Percentiles rank a stretch among this genome's conserved stretches.
Conservation (phyloP, 2,888 invertebrate species). For the Leucoma salicis region DNA sequence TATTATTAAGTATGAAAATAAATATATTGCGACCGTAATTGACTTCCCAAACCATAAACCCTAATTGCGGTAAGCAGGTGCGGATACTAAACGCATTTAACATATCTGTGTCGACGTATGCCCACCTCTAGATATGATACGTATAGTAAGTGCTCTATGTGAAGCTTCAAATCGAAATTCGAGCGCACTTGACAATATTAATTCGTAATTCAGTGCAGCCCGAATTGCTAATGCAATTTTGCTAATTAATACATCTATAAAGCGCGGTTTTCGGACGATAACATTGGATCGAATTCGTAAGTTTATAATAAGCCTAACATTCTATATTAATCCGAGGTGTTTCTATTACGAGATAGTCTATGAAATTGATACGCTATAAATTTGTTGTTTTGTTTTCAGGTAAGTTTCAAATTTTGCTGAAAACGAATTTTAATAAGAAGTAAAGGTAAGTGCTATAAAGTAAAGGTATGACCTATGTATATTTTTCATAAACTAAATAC, state of each 20-base stretch:
- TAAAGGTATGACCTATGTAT: no score
- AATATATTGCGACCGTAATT: not conserved
- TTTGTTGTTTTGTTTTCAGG: constrained; percentile 6
- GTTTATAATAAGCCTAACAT: no score
- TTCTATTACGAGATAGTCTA: no score
- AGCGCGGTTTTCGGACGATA: constrained; percentile 29
- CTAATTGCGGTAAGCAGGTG: constrained; percentile 20
- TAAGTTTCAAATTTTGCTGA: constrained; percentile 8
- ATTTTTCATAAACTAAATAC: no score
- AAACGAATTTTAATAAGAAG: no score
- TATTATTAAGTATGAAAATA: no score
- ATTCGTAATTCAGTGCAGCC: constrained; percentile 32
- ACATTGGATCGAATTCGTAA: constrained; percentile 3
- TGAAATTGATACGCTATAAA: not conserved
- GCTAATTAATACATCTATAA: constrained; percentile 45
- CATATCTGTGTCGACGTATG: constrained; percentile 38
- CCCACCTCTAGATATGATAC: constrained; percentile 23
- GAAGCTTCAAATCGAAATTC: constrained; percentile 48
- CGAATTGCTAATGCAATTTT: constrained; percentile 44
- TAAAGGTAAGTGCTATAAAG: no score
- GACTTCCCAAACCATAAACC: not conserved
- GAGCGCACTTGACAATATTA: constrained; percentile 46
- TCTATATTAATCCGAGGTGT: no score
- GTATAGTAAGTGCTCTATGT: constrained; percentile 22
- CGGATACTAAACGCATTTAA: constrained; percentile 32